phyloP scores from a whole-genome alignment of 2,797 vertebrate species.

The Propithecus deckenii region DNA sequence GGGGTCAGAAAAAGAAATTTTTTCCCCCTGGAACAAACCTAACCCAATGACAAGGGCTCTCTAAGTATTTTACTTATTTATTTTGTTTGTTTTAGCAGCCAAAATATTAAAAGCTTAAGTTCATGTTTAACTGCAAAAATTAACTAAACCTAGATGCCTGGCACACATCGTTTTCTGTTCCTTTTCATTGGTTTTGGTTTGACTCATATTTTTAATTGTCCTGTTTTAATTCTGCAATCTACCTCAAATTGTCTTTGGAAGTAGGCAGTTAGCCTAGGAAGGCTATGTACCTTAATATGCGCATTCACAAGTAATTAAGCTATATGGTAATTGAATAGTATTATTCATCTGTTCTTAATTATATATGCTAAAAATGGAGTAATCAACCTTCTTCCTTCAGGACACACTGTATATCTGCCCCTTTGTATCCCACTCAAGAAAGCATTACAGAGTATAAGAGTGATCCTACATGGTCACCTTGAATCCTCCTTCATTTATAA shows the following conservation, averaged over 20 bases:
- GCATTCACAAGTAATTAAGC: slow-evolving; percentile 71
- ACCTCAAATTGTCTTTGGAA: slow-evolving; percentile 63
- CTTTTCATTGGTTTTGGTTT: slow-evolving; percentile 47
- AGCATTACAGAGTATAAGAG: background rate
- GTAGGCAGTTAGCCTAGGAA: slow-evolving; percentile 50
- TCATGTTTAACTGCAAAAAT: slow-evolving; percentile 43
- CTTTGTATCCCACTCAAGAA: slow-evolving; percentile 10
- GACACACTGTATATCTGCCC: slow-evolving; percentile 21
- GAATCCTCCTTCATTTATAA: background rate
- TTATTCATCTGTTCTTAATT: slow-evolving; percentile 73
- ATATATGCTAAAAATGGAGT: slow-evolving; percentile 56
- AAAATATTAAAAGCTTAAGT: slow-evolving; percentile 49
- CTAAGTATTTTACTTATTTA: background rate
- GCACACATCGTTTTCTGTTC: slow-evolving; percentile 21
- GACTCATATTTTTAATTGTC: slow-evolving; percentile 43
- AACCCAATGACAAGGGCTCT: slow-evolving; percentile 31
- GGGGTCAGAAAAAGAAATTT: background rate
- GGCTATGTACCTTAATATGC: slow-evolving; percentile 58
- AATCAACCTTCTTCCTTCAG: slow-evolving; percentile 60
- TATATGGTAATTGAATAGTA: slow-evolving; percentile 68
- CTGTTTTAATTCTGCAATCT: slow-evolving; percentile 59
- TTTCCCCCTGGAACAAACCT: slow-evolving; percentile 16
- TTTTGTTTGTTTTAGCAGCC: background rate
- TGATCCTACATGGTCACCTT: slow-evolving; percentile 27
- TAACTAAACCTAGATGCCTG: slow-evolving; percentile 32